These are phyloP conservation scores for Dissostichus mawsoni DNA, from an alignment of 2,113 vertebrate genomes.

Conservation along the genomic window DNA sequence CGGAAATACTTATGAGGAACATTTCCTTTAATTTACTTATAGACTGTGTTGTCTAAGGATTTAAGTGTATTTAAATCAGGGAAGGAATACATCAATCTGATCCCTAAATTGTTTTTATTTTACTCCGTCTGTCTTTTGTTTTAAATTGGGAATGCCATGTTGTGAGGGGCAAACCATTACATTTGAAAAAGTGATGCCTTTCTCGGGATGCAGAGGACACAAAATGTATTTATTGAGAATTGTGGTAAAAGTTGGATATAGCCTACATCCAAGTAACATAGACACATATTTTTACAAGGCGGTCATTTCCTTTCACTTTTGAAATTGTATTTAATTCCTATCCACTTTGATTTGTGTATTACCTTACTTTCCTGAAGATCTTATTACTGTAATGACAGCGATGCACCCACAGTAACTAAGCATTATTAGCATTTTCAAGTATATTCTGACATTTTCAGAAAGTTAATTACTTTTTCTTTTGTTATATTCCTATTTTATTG, in stretches of 20 bases:
- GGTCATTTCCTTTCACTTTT: not conserved
- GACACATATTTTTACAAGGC: no score
- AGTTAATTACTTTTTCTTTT: no score
- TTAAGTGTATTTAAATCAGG: not conserved
- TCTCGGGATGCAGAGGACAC: not conserved
- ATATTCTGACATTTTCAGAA: no score
- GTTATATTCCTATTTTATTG: no score
- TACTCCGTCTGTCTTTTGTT: not conserved
- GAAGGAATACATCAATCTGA: not conserved
- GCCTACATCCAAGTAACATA: not conserved
- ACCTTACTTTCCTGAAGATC: no score
- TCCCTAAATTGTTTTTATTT: not conserved
- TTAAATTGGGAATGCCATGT: not conserved
- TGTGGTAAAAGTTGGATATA: not conserved
- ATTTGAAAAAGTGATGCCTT: no score
- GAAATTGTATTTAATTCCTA: not conserved
- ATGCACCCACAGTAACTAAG: no score
- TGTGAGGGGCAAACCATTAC: no score
- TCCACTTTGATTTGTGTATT: no score
- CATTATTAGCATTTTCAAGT: no score
- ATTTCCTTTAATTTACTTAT: no score
- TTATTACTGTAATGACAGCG: no score
- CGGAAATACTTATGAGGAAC: not conserved
- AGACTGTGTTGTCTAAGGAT: not conserved
- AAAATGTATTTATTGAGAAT: not conserved